Base-by-base conservation (phyloP, 2,113 vertebrate species). In the Illadopsis cleaveri region DNA sequence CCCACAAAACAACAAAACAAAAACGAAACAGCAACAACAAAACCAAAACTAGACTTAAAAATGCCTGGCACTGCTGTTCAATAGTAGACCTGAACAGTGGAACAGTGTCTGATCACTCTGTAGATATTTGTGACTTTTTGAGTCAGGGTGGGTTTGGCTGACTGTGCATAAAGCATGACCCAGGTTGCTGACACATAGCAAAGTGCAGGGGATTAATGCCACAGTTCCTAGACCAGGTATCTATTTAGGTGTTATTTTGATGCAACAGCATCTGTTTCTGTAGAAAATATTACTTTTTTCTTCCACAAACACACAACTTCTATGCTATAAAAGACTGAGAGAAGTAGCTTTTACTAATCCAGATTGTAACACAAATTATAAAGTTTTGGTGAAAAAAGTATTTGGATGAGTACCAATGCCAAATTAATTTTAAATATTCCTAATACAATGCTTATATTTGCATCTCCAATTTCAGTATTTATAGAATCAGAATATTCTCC, bases 401-500 rank as follows among this genome's bases (percentile, higher is more conserved):
- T 48, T 57, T 73, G n/a, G 28, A 92, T 10, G 12, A 60, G 5
- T 60, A 51, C 37, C 66, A 76, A 60, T 17, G 61, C 27, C 33
- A 88, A 88, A 84, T 75, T 86, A 86, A 77, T 56, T 75, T 58
- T 88, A 95, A 96, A 68, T 93, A 70, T 80, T 82, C 10, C 5
- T 42, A 88, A 86, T 94, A 48, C 24, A 81, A 56, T 86, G 68
- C 22, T 90, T 92, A 89, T 94, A 95, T 94, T 96, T 96, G 44
- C 60, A 78, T 70, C 44, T 89, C 31, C 40, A 77, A 86, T 94
- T 90, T 94, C 2, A 4, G 79, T 83, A 95, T 90, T 92, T 93
- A 83, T 75, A 82, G 38, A 62, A 50, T 77, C 24, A 83, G 51
- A 83, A 90, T 94, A 94, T 83, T 92, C 38, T 81, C 47, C 56